Conservation (phyloP, 2,888 invertebrate genomes). For the Creontiades dilutus region DNA sequence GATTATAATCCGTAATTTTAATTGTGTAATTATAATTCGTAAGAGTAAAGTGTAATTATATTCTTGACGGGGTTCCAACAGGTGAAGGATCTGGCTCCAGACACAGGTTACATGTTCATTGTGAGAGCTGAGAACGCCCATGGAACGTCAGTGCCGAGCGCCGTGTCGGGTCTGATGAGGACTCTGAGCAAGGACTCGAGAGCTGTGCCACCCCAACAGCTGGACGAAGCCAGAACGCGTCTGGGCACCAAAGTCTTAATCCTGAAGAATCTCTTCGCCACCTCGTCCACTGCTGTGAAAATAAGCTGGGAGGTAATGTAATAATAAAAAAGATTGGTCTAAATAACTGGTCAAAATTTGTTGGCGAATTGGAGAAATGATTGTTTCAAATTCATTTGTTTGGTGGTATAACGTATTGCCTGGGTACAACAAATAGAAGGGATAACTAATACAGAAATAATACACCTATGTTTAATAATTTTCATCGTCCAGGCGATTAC, state of each 20-base stretch:
- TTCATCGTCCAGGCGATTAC: too few relatives aligned
- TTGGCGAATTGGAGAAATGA: too few relatives aligned
- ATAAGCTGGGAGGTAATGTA: constrained; percentile 87
- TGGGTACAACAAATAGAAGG: too few relatives aligned
- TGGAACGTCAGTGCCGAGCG: constrained; percentile 90
- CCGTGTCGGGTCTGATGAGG: constrained; percentile 85
- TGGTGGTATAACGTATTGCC: too few relatives aligned
- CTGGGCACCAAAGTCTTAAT: constrained; percentile 89
- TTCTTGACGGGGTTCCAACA: constrained; percentile 76
- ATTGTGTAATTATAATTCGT: too few relatives aligned
- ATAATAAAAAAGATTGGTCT: background rate
- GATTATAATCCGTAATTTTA: too few relatives aligned
- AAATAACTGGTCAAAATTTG: too few relatives aligned
- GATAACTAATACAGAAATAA: too few relatives aligned
- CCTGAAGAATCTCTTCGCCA: constrained; percentile 83
- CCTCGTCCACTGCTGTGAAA: constrained; percentile 87
- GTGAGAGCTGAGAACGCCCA: constrained; percentile 91
- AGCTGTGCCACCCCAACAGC: constrained; percentile 85
- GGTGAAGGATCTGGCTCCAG: constrained; percentile 85
- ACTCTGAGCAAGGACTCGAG: constrained; percentile 83
- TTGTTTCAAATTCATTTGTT: too few relatives aligned
- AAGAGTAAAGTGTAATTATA: too few relatives aligned
- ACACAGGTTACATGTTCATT: constrained; percentile 90
- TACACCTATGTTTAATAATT: too few relatives aligned
- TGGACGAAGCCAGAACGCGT: constrained; percentile 87